Evolutionary conservation across 2,113 vertebrate genomes (phyloP).

Genomic region (Catharus fuscescens): DNA sequence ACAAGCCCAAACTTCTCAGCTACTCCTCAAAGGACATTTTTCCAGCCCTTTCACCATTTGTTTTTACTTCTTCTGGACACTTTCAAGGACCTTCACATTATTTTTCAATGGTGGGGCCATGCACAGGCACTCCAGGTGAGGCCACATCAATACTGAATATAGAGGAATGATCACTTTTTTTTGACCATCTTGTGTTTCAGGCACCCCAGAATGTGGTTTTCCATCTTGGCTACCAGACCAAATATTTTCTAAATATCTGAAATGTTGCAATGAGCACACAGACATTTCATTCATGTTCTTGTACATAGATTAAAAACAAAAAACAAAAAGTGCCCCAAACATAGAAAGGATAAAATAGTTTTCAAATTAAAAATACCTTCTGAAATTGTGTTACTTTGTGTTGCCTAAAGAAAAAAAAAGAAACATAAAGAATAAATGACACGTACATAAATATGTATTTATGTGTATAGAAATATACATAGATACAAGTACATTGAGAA

Average conservation of each 20-base stretch:
- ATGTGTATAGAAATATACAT: background rate
- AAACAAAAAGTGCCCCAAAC: background rate
- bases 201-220: background rate
- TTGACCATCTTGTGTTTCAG: background rate
- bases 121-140: background rate
- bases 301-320: background rate
- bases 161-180: background rate
- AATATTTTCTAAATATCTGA: background rate
- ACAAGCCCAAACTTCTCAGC: background rate
- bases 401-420: background rate
- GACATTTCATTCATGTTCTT: background rate
- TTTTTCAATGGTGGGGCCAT: background rate
- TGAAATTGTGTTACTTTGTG: background rate
- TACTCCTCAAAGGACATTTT: accelerated
- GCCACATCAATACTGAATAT: accelerated
- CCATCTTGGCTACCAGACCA: background rate
- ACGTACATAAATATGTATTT: background rate
- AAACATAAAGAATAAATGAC: background rate
- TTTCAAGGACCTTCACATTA: background rate
- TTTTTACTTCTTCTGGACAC: background rate
- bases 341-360: background rate
- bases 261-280: background rate
- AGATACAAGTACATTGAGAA: background rate
- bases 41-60: background rate
- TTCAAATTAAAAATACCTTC: background rate